Evolutionary conservation across 2,888 invertebrate species (phyloP), one percentile per base, ranked within the genome.

Genomic region (Chloromyia formosa): DNA sequence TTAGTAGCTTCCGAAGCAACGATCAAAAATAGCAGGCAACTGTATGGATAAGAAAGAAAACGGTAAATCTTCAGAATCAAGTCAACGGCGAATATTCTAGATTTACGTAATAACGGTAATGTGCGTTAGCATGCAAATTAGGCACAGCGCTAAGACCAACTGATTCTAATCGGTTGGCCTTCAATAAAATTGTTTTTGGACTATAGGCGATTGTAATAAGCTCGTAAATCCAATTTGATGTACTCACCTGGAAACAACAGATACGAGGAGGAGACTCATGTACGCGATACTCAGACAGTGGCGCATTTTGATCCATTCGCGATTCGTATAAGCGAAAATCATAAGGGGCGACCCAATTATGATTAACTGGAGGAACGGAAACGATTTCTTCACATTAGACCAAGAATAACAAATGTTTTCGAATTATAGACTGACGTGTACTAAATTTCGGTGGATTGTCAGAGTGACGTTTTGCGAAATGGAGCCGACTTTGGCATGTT

Each of bases 21-120:
- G 81, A 89, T 85, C 78, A 89, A 83, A 83, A 89, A 88, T 78
- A 89, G 84, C 78, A 88, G 86, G 82, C 88, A 88, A 84, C 90
- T 90, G 86, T 68, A 84, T 35, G 27, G 27, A 35, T 2, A 45
- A 77, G 68, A 79, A 83, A 80, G 81, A 79, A 78, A 75, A 53
- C 23, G 74, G 60, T 61, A 18, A 16, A 42, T 64, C 42, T 23
- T 71, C 5, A 66, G 49, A 40, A 66, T n/a, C 16, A 12, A n/a
- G 49, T n/a, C 49, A 49, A 49, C 3, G 12, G 2, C 10, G 49
- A 49, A 56, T 20, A 56, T 64, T 64, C n/a, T 22, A 18, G 2
- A n/a, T 71, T 71, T 71, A 71, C 56, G 71, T 71, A 71, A 71
- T 56, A 71, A 56, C 40, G 35, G 56, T 40, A 40, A 14, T 20